Evolutionary conservation across 1,140 invertebrate species (phyloP).

Genomic region (Chionoecetes opilio): DNA sequence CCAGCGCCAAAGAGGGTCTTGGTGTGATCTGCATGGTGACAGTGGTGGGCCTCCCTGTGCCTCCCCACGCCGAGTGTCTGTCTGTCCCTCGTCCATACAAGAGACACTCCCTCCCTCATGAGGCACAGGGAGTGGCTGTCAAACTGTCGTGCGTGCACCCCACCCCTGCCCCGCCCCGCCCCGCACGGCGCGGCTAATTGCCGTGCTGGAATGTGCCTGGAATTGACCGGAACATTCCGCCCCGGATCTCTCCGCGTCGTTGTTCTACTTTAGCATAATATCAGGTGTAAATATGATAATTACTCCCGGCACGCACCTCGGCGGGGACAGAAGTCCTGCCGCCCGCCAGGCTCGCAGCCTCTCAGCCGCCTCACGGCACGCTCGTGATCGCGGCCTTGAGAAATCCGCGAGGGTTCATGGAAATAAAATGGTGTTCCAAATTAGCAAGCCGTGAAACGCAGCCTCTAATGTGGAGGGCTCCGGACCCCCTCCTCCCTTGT

Average conservation of each 20-base stretch:
- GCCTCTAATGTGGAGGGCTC: not conserved
- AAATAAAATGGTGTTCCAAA: constrained; percentile 30
- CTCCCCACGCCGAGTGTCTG: not conserved
- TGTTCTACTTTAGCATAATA: not conserved
- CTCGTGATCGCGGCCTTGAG: not conserved
- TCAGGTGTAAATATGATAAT: not conserved
- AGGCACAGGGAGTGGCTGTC: constrained; percentile 1
- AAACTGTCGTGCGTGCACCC: not conserved
- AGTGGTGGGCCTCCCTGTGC: not conserved
- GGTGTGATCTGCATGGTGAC: not conserved
- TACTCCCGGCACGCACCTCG: not conserved
- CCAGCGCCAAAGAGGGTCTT: too few relatives aligned
- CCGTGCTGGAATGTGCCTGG: not conserved
- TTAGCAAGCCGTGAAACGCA: constrained; percentile 17
- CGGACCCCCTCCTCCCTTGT: not conserved
- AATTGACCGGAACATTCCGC: not conserved
- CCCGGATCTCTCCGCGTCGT: not conserved
- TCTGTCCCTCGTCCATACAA: not conserved
- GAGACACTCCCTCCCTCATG: not conserved
- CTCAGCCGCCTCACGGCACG: not conserved
- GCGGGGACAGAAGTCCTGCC: not conserved
- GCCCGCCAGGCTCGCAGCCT: not conserved
- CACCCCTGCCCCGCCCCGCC: not conserved
- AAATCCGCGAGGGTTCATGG: not conserved
- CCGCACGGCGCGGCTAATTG: not conserved